Evolutionary conservation across 2,888 invertebrate genomes (phyloP).

Genomic region (Eucriotettix oculatus): DNA sequence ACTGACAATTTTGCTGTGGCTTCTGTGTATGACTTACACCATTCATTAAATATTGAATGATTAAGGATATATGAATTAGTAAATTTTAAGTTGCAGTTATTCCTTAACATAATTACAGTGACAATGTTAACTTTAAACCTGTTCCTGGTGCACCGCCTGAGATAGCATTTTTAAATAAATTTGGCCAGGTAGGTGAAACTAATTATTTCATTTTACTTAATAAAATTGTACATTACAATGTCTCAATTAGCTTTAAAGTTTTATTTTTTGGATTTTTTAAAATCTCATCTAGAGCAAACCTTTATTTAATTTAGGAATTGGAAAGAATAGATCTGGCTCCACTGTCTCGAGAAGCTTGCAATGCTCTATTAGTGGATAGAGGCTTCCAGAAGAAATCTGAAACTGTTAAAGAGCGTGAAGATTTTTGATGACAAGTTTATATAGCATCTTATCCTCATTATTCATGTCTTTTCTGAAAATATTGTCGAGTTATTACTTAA

Average conservation of each 20-base stretch:
- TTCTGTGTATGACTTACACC: conserved; percentile 63
- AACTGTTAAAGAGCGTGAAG: not conserved
- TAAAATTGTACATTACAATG: too few species aligned
- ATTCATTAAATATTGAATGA: conserved; percentile 28
- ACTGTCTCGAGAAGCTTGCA: conserved; percentile 45
- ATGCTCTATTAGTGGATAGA: conserved; percentile 39
- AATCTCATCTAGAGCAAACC: too few species aligned
- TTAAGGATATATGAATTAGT: too few species aligned
- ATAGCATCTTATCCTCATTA: too few species aligned
- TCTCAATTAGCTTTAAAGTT: too few species aligned
- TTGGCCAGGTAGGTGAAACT: conserved; percentile 26
- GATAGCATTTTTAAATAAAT: conserved; percentile 37
- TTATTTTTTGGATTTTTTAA: too few species aligned
- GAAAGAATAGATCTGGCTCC: conserved; percentile 41
- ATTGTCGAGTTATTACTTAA: too few species aligned
- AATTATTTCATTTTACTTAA: not conserved
- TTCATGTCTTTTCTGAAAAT: too few species aligned
- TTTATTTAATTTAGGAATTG: conserved; percentile 28
- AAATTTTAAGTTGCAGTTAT: not conserved
- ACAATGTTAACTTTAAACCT: conserved; percentile 42
- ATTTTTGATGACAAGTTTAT: too few species aligned
- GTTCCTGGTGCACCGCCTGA: conserved; percentile 49
- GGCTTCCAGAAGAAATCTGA: conserved; percentile 35
- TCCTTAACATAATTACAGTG: conserved; percentile 17
- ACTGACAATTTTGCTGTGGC: conserved; percentile 45